Evolutionary conservation across 1,140 invertebrate genomes (phyloP), one percentile per base, ranked within the genome.

Genomic region (Diorhabda sublineata): DNA sequence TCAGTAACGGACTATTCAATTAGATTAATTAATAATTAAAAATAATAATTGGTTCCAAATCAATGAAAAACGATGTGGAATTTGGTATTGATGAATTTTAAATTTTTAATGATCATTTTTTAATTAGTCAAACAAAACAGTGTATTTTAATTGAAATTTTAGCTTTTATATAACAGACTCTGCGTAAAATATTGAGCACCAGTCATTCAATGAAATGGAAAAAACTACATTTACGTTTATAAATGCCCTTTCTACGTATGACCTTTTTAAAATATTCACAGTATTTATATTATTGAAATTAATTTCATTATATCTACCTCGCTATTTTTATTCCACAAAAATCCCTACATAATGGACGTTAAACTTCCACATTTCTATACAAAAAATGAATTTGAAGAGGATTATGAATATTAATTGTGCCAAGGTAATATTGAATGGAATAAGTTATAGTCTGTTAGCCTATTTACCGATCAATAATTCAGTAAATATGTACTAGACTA

Each of bases 71-170:
- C 66, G 43, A 47, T 67, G 59, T 42, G 43, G 58, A 61, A 61
- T 5, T 67, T 61, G 26, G 58, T 67, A 67, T 60, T 61, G 66
- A 58, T 45, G 59, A 42, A 67, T 42, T 67, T 58, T 67, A 67
- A 61, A 67, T 67, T 67, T 67, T 67, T 67, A 67, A 67, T 67
- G 58, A 61, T 61, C 58, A 67, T 67, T 67, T 61, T 65, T 67
- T 67, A 60, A 67, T 67, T 67, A 67, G 58, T 67, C 58, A 67
- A 67, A 61, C 44, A 67, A 47, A 67, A 67, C 44, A 56, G 58
- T 59, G 66, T 60, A 67, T 59, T 67, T 67, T 67, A 67, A 67
- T 67, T 67, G 9, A 67, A 67, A 67, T 67, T 67, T 67, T 42
- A 61, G 58, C 58, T 67, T 61, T n/a, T 52, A 56, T 44, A 61